Percentiles rank a stretch among this genome's conserved stretches.
Evolutionary conservation across 1,140 invertebrate genomes (phyloP).

Genomic region (Pseudomyrmex gracilis): DNA sequence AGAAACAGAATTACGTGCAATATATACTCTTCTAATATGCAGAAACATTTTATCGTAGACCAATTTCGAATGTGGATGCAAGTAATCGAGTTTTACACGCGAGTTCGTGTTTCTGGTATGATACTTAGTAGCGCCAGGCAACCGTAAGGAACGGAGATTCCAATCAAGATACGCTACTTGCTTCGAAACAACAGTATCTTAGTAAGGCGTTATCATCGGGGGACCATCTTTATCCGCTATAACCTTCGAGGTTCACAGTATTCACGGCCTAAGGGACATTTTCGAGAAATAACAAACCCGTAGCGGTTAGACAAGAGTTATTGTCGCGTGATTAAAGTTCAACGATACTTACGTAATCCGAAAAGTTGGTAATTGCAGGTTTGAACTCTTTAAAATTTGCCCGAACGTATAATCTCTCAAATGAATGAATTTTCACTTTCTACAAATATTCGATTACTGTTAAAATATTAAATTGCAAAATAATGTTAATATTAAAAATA

Average conservation of each 20-base stretch:
- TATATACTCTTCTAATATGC: background rate
- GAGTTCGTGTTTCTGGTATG: conserved; percentile 39
- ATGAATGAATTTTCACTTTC: conserved; percentile 21
- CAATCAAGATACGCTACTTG: conserved; percentile 77
- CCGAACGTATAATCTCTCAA: too few relatives aligned
- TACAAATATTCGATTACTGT: conserved; percentile 24
- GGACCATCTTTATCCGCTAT: conserved; percentile 78
- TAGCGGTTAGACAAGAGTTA: conserved; percentile 46
- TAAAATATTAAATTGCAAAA: conserved; percentile 24
- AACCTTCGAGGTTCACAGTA: conserved; percentile 66
- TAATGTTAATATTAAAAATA: conserved; percentile 47
- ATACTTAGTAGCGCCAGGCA: conserved; percentile 52
- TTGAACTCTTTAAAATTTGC: background rate
- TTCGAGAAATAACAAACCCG: conserved; percentile 56
- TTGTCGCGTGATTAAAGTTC: background rate
- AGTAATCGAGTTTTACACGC: conserved; percentile 70
- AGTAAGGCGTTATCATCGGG: conserved; percentile 69
- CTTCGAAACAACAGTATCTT: conserved; percentile 74
- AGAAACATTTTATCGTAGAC: background rate
- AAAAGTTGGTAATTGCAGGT: background rate
- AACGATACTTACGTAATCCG: background rate
- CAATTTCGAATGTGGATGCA: conserved; percentile 29
- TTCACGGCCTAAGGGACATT: conserved; percentile 68
- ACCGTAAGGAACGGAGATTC: conserved; percentile 68
- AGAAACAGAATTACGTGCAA: background rate